Evolutionary conservation across 2,113 vertebrate genomes (phyloP), one percentile per base, ranked within the genome.

Genomic region (Delphinapterus leucas): DNA sequence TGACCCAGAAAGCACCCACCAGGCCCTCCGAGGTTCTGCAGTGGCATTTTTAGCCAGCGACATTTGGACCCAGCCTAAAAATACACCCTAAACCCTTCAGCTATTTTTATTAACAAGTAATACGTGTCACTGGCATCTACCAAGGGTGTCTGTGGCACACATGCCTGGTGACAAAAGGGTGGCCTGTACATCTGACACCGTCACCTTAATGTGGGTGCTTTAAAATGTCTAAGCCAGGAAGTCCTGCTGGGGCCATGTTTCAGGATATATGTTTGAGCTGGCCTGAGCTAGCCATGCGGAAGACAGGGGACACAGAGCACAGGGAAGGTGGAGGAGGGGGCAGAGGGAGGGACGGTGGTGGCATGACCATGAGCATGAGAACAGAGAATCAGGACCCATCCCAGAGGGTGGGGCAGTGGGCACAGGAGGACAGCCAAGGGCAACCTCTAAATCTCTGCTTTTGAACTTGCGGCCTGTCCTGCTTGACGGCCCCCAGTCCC

Each of bases 41-140:
- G 17, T 33, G 61, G 55, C 61, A 67, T 95, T 81, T 23, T 36
- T 36, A 87, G 68, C 47, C 61, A 80, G 2, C 8, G 15, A 49
- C 38, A 44, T 60, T 82, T 60, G 41, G 68, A 73, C 55, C 12
- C 67, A 87, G 21, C 25, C 63, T 93, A 87, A 94, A 97, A 95
- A 84, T 93, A 90, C 82, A 73, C 55, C 11, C 47, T 49, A 55
- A 87, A 38, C 53, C 41, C 71, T 90, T 88, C 25, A 70, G 58
- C 53, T 95, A 53, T 95, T 96, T 88, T 96, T 94, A 94, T 93
- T 41, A 53, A 33, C 65, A 92, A 85, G 83, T 49, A 44, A 93
- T 41, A n/a, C 13, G 2, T 58, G 80, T 41, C 63, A 18, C 0
- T 36, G 79, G 79, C 79, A 83, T 58, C 89, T 41, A 38, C 77